Evolutionary conservation across 1,140 invertebrate genomes (phyloP).

Genomic region (Neocloeon triangulifer): DNA sequence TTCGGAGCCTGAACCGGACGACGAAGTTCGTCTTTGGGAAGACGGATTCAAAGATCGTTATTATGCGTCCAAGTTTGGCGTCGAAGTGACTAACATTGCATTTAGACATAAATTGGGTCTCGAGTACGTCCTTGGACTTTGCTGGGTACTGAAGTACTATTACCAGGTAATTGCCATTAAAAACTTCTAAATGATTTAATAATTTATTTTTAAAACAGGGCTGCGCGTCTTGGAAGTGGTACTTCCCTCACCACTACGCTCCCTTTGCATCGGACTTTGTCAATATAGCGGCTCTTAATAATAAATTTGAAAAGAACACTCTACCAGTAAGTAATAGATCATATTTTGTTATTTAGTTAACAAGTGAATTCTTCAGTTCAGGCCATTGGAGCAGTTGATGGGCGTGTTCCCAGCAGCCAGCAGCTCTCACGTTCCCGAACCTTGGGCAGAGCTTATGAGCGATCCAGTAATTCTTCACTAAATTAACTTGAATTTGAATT

Average conservation of each 20-base stretch:
- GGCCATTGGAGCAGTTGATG: slow-evolving; percentile 96
- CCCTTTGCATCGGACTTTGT: slow-evolving; percentile 99
- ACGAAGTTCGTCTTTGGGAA: slow-evolving; percentile 93
- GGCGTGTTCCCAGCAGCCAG: slow-evolving; percentile 97
- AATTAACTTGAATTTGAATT: slow-evolving; percentile 1
- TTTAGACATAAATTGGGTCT: slow-evolving; percentile 79
- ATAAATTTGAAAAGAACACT: slow-evolving; percentile 72
- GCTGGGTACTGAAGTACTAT: slow-evolving; percentile 96
- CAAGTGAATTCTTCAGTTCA: slow-evolving; percentile 37
- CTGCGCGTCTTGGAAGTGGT: slow-evolving; percentile 99
- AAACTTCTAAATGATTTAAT: not conserved
- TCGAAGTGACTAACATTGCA: slow-evolving; percentile 48
- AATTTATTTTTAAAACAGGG: too few species aligned
- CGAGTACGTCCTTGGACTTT: slow-evolving; percentile 87
- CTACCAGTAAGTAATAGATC: slow-evolving; percentile 39
- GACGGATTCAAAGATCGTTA: slow-evolving; percentile 96
- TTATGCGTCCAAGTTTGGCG: slow-evolving; percentile 94
- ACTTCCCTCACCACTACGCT: slow-evolving; percentile 98
- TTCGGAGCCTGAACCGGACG: slow-evolving; percentile 58
- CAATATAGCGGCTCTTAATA: slow-evolving; percentile 65
- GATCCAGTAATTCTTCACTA: slow-evolving; percentile 43
- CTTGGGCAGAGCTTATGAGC: slow-evolving; percentile 88
- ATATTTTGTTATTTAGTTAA: slow-evolving; percentile 5
- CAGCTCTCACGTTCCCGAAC: slow-evolving; percentile 71
- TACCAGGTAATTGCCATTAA: slow-evolving; percentile 82